Base-by-base conservation (phyloP, 1,140 invertebrate genomes). In the Cataglyphis hispanica region DNA sequence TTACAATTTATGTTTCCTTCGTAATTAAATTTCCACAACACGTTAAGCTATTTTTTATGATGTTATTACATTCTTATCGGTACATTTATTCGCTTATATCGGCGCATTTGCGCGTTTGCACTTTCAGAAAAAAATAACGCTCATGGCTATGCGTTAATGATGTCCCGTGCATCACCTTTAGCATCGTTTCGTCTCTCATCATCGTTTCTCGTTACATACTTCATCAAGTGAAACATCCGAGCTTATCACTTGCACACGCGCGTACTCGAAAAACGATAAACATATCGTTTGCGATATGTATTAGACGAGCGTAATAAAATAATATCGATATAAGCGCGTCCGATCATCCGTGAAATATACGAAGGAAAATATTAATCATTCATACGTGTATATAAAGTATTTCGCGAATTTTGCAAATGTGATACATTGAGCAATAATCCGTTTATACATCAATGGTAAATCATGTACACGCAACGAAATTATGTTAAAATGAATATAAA, bases 401-500 rank as follows among this genome's bases (percentile, higher is more conserved):
- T 31, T 50, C 22, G 40, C n/a, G 11, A 37, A 66, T 64, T 76
- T 77, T 50, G 22, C 37, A 40, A 16, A 25, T 13, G 11, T 31
- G 46, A 70, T 70, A 58, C 60, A 81, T 72, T 58, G 22, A 6
- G 11, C 66, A 19, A 25, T 37, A n/a, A 27, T 78, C 31, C 40
- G 60, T 66, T 77, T 50, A 40, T 25, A 31, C 40, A 37, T 27
- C 75, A 31, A 69, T 50, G 46, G 34, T 22, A 16, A 77, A 43
- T 77, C 60, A 37, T 40, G 40, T 46, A 66, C 43, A 50, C 58
- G 25, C 37, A 25, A 27, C 60, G 43, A 66, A 78, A 78, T 78
- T 66, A 78, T 43, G 64, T 80, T 80, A 80, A 80, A 69, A 80
- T 70, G 64, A 70, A 70, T 70, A 70, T 80, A 80, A 80, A 69